These are phyloP conservation scores for Bombus pascuorum DNA, from an alignment of 1,140 invertebrate genomes.

Conservation along the genomic window DNA sequence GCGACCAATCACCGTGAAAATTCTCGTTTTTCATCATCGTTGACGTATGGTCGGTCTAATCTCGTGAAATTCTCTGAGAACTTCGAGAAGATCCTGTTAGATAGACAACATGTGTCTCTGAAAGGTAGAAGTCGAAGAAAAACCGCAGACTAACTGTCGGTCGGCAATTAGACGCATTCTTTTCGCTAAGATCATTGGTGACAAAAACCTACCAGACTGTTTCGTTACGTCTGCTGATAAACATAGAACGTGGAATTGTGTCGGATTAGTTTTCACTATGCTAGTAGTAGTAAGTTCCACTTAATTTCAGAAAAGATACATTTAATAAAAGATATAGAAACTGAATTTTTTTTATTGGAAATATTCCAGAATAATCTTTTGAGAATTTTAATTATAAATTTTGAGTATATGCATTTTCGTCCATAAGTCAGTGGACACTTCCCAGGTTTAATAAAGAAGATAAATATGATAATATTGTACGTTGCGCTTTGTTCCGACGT, in stretches of 20 bases:
- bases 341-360: too few relatives aligned
- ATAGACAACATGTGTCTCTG: slow-evolving; percentile 10
- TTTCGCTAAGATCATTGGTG: not conserved
- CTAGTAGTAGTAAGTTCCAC: too few relatives aligned
- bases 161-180: slow-evolving; percentile 32
- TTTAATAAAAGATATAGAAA: too few relatives aligned
- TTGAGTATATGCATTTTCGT: too few relatives aligned
- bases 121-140: slow-evolving; percentile 33
- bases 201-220: not conserved
- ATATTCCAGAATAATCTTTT: too few relatives aligned
- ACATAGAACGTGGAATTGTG: not conserved
- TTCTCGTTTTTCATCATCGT: slow-evolving; percentile 56
- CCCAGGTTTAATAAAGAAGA: too few relatives aligned
- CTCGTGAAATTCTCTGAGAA: slow-evolving; percentile 37
- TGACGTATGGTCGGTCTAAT: slow-evolving; percentile 9
- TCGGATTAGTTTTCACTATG: not conserved
- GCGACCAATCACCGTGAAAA: slow-evolving; percentile 65
- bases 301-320: not conserved
- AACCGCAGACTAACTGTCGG: not conserved
- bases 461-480: too few relatives aligned
- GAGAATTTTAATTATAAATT: too few relatives aligned
- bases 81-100: slow-evolving; percentile 44
- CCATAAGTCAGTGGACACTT: too few relatives aligned
- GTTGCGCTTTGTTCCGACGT: too few relatives aligned
- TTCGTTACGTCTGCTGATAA: not conserved